phyloP scores from a whole-genome alignment of 2,888 invertebrate genomes.

The Glaucopsyche alexis region DNA sequence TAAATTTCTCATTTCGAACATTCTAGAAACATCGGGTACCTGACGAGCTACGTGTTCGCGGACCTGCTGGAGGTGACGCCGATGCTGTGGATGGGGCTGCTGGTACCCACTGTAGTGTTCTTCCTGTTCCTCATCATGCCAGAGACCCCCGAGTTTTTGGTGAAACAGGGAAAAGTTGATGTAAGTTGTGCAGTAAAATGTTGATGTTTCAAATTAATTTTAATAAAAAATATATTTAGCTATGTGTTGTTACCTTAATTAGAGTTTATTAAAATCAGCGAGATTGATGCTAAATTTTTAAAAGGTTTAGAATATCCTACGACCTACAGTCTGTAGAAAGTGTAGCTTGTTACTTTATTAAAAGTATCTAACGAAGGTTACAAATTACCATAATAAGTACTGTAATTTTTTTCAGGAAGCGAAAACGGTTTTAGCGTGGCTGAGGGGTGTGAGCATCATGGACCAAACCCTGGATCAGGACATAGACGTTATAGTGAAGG shows the following conservation, averaged over 20 bases:
- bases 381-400: too few species aligned
- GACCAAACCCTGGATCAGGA: constrained; percentile 59
- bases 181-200: constrained; percentile 46
- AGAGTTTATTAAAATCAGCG: too few species aligned
- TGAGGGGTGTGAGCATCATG: constrained; percentile 56
- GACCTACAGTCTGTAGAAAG: too few species aligned
- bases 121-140: constrained; percentile 70
- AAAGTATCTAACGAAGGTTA: too few species aligned
- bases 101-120: constrained; percentile 60
- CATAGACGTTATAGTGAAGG: constrained; percentile 58
- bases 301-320: too few species aligned
- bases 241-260: too few species aligned
- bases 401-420: constrained; percentile 66
- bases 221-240: too few species aligned
- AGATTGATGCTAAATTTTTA: too few species aligned
- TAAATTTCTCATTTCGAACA: neutral
- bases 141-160: constrained; percentile 71
- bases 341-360: neutral
- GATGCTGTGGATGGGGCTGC: constrained; percentile 65
- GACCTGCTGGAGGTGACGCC: constrained; percentile 57
- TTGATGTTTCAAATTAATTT: too few species aligned
- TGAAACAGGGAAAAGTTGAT: constrained; percentile 70
- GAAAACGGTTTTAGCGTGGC: constrained; percentile 65
- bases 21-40: constrained; percentile 69
- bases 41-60: constrained; percentile 63